Base-by-base conservation (phyloP, 2,888 invertebrate species). In the Phengaris alcon region DNA sequence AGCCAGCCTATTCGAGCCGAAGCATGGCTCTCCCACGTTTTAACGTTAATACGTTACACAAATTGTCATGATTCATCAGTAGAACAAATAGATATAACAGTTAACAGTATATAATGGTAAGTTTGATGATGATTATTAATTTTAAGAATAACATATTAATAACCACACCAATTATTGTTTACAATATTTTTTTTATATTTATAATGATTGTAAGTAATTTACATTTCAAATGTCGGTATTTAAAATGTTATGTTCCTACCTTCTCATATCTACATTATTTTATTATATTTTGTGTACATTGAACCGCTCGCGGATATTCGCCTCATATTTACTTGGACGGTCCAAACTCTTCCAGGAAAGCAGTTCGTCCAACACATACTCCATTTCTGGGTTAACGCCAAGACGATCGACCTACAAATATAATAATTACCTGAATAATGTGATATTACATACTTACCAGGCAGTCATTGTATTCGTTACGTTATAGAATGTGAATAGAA, bases 301-400 rank as follows among this genome's bases (percentile, higher is more conserved):
- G 35, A 64, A 44, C 35, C 35, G 12, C 35, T 64, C 35, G 64
- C 64, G 64, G 35, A 64, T 6, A 64, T 12, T 44, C 7, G 2
- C 3, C 35, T 13, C 64, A 12, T 44, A 12, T 44, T 64, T 74
- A 22, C 48, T 72, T n/a, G 35, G 46, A 48, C 51, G 48, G 6
- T 48, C 52, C 52, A 13, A 46, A 52, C 55, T 68, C 54, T 75
- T 73, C 70, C 73, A 77, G n/a, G 52, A 44, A 3, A 76, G 54
- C 7, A 77, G 68, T 22, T 75, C 68, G 35, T 78, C 73, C 2
- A 78, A 75, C 0, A 76, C 69, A 35, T 74, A 64, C 48, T 78
- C 77, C 74, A 78, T 22, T 1, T 64, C 7, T 3, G 77, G 77
- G 9, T 78, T 78, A 12, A 72, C 73, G 0, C 77, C 77, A 13